A percentile compares a stretch with the other conserved stretches of the same genome.
Conservation (phyloP, 2,113 vertebrate genomes). For the Phrynosoma platyrhinos region DNA sequence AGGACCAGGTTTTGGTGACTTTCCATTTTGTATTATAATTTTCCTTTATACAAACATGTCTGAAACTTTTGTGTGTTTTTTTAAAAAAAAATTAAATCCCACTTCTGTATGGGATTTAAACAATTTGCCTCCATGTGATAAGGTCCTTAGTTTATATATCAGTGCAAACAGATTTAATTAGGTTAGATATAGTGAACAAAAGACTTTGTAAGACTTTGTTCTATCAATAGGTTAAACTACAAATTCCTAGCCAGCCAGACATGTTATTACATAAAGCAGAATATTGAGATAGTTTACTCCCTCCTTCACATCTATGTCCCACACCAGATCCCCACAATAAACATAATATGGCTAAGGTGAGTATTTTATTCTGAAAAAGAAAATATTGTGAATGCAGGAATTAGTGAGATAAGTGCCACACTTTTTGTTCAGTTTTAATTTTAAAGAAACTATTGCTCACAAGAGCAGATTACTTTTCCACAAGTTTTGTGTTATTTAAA, state of each 20-base stretch:
- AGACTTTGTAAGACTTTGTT: not conserved
- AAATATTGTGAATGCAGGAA: not conserved
- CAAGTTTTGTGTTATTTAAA: slow-evolving; percentile 52
- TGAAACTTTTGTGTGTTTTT: too few relatives aligned
- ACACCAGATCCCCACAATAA: not conserved
- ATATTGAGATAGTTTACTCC: not conserved
- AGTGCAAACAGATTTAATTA: not conserved
- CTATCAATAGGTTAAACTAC: not conserved
- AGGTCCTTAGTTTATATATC: not conserved
- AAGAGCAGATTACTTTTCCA: slow-evolving; percentile 41
- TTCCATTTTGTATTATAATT: too few relatives aligned
- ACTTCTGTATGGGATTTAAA: too few relatives aligned
- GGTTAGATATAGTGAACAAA: not conserved
- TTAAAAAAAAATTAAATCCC: too few relatives aligned
- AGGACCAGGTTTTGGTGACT: too few relatives aligned
- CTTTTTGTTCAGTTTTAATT: not conserved
- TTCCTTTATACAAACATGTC: too few relatives aligned
- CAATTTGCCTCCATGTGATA: too few relatives aligned
- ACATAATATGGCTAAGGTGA: not conserved
- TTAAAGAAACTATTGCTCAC: slow-evolving; percentile 31
- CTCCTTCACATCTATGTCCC: not conserved
- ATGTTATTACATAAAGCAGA: not conserved
- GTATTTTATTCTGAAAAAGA: not conserved
- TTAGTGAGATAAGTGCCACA: not conserved
- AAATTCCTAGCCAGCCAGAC: not conserved